Conservation (phyloP, 2,113 vertebrate genomes). For the Dunckerocampus dactyliophorus region DNA sequence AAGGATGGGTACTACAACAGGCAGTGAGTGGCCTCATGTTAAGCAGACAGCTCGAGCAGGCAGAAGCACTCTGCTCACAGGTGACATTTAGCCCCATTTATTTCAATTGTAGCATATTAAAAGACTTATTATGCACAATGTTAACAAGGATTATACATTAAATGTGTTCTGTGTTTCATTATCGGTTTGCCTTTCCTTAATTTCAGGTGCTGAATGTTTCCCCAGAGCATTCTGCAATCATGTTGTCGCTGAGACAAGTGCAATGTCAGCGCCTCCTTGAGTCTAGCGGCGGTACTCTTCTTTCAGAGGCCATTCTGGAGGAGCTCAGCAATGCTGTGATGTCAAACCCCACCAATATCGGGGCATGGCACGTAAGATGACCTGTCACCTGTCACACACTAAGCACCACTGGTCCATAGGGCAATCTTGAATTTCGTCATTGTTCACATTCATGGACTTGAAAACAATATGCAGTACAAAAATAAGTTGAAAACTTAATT, state of each 20-base stretch:
- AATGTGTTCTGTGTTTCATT: background rate
- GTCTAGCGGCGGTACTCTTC: constrained; percentile 63
- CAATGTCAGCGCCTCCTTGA: constrained; percentile 84
- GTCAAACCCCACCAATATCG: constrained; percentile 79
- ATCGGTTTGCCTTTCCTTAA: background rate
- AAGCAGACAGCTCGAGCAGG: constrained; percentile 77
- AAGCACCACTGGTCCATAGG: background rate
- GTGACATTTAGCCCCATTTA: constrained; percentile 55
- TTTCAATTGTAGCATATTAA: background rate
- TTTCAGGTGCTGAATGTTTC: constrained; percentile 79
- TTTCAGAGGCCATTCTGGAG: constrained; percentile 79
- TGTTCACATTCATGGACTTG: background rate
- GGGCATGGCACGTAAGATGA: constrained; percentile 87
- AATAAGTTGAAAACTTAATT: background rate
- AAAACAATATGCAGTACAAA: background rate
- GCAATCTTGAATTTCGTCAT: background rate
- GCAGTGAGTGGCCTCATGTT: constrained; percentile 80
- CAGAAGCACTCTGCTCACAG: constrained; percentile 87
- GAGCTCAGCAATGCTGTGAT: constrained; percentile 83
- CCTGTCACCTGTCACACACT: background rate
- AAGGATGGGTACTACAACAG: constrained; percentile 88
- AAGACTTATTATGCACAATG: background rate
- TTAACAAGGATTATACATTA: background rate
- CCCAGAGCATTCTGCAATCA: constrained; percentile 80
- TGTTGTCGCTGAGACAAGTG: constrained; percentile 85